Percentiles rank a stretch among this genome's conserved stretches.
phyloP scores from a whole-genome alignment of 1,140 invertebrate genomes.

The Brachionus sp. region DNA sequence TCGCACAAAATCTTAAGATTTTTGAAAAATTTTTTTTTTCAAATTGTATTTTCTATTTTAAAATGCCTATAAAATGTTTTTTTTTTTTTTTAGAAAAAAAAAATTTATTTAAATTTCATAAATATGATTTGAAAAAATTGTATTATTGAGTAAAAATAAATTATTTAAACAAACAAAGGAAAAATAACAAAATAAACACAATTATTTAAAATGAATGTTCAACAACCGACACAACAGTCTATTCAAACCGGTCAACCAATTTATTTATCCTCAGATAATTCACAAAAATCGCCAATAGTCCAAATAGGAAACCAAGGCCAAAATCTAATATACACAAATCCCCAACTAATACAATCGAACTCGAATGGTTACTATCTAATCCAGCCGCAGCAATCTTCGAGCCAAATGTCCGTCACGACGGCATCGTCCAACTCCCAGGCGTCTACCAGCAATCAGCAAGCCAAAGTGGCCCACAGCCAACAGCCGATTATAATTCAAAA shows the following conservation, averaged over 20 bases:
- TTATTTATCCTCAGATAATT: background rate
- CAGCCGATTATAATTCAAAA: background rate
- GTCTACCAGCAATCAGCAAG: background rate
- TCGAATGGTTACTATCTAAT: conserved; percentile 7
- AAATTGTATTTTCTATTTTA: too few species aligned
- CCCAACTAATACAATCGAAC: background rate
- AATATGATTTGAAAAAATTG: conserved; percentile 33
- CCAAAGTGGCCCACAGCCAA: background rate
- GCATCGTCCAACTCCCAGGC: background rate
- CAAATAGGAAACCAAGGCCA: background rate
- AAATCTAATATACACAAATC: background rate
- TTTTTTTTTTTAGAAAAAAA: background rate
- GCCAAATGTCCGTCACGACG: background rate
- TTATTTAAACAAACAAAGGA: background rate
- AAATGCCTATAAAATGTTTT: too few species aligned
- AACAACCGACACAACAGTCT: background rate
- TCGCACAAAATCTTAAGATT: too few species aligned
- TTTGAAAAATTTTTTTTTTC: background rate
- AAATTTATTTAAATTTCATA: background rate
- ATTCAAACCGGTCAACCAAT: conserved; percentile 13
- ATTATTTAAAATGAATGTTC: background rate
- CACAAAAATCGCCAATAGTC: background rate
- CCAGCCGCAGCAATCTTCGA: background rate
- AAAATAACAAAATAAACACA: background rate
- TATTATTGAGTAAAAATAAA: background rate